phyloP scores from a whole-genome alignment of 2,888 invertebrate genomes.

The Thereva nobilitata region DNA sequence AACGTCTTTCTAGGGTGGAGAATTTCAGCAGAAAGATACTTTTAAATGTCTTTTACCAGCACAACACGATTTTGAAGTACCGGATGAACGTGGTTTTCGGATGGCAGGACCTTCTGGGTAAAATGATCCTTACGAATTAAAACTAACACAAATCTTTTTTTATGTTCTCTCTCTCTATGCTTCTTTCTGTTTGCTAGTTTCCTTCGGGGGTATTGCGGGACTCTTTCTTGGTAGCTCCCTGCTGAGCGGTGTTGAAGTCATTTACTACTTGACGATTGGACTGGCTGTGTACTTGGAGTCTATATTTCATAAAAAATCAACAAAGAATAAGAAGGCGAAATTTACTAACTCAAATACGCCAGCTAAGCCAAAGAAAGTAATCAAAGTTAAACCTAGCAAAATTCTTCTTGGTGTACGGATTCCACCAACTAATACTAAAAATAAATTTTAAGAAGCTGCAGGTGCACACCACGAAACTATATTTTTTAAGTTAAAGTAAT shows the following conservation, averaged over 20 bases:
- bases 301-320: neutral
- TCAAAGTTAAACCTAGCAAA: too few relatives aligned
- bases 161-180: neutral
- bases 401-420: too few relatives aligned
- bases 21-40: neutral
- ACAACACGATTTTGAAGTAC: slow-evolving; percentile 58
- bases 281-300: slow-evolving; percentile 49
- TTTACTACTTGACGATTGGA: slow-evolving; percentile 56
- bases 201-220: slow-evolving; percentile 60
- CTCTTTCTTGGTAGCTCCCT: slow-evolving; percentile 60
- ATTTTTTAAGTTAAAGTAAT: too few relatives aligned
- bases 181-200: slow-evolving; percentile 49
- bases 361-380: too few relatives aligned
- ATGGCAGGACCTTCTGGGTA: slow-evolving; percentile 60
- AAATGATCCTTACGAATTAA: neutral
- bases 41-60: slow-evolving; percentile 58
- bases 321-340: too few relatives aligned
- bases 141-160: neutral
- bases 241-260: slow-evolving; percentile 57
- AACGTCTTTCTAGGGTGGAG: slow-evolving; percentile 10
- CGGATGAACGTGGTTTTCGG: slow-evolving; percentile 59
- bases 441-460: too few relatives aligned
- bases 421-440: too few relatives aligned
- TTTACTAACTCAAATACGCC: too few relatives aligned
- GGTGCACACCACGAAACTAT: too few relatives aligned